Evolutionary conservation across 2,888 invertebrate genomes (phyloP).

Genomic region (Apamea sordens): DNA sequence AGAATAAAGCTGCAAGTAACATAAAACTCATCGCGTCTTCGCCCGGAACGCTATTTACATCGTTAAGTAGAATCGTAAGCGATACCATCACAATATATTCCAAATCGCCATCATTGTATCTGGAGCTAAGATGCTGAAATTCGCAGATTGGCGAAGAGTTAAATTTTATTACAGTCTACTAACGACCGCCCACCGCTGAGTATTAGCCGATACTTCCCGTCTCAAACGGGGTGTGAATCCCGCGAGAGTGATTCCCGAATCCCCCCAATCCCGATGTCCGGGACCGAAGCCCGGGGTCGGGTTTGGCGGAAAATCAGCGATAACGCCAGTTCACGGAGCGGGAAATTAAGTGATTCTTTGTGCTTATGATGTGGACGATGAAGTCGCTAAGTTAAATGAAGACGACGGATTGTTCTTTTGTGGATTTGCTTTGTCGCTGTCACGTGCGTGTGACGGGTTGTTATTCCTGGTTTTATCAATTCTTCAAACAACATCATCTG

Average conservation of each 20-base stretch:
- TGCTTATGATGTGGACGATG: slow-evolving; percentile 56
- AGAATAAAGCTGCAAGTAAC: slow-evolving; percentile 22
- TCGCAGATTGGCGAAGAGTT: slow-evolving; percentile 66
- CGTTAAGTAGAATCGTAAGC: slow-evolving; percentile 48
- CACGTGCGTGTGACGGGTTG: neutral
- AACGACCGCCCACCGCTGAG: slow-evolving; percentile 67
- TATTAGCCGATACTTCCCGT: slow-evolving; percentile 70
- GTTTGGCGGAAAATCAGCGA: slow-evolving; percentile 65
- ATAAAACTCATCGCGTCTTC: slow-evolving; percentile 40
- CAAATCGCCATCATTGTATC: slow-evolving; percentile 57
- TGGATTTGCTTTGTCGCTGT: slow-evolving; percentile 17
- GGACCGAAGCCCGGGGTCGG: slow-evolving; percentile 55
- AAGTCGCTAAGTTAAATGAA: slow-evolving; percentile 48
- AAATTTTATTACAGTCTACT: slow-evolving; percentile 70
- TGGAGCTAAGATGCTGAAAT: slow-evolving; percentile 58
- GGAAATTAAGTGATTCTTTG: slow-evolving; percentile 64
- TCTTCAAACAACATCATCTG: neutral
- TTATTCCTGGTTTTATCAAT: neutral
- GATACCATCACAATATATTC: slow-evolving; percentile 60
- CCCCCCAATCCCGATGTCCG: slow-evolving; percentile 62
- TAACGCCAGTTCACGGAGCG: slow-evolving; percentile 61
- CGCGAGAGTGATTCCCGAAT: slow-evolving; percentile 67
- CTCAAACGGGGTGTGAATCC: slow-evolving; percentile 71
- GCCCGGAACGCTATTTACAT: slow-evolving; percentile 44
- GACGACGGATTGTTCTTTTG: slow-evolving; percentile 35